Conservation (phyloP, 92 coral and sea anemone genomes). For the Pocillopora meandrina region DNA sequence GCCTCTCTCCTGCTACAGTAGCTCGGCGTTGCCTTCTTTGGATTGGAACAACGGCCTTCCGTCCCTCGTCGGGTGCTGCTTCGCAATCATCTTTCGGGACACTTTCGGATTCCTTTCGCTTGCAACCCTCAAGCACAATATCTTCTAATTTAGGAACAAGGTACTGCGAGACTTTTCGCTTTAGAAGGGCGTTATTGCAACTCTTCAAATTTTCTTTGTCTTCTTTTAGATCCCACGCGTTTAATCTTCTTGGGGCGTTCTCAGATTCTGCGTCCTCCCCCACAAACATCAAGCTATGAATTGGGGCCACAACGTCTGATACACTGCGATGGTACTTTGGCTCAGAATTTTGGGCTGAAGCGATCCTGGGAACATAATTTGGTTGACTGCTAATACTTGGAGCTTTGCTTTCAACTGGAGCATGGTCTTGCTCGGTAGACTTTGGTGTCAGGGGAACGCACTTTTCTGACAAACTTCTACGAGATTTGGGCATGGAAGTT, state of each 20-base stretch:
- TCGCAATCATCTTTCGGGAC: neutral
- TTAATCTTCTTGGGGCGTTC: neutral
- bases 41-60: neutral
- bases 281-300: neutral
- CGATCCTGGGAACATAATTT: neutral
- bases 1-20: neutral
- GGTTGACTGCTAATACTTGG: neutral
- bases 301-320: neutral
- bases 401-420: neutral
- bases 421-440: neutral
- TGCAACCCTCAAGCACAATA: neutral
- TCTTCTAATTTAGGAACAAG: conserved; percentile 5
- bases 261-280: neutral
- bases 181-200: neutral
- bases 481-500: conserved; percentile 7
- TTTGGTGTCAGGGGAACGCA: neutral
- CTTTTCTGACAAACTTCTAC: conserved; percentile 12
- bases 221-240: conserved; percentile 10
- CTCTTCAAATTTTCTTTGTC: neutral
- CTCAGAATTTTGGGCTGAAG: neutral
- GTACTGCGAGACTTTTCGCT: conserved; percentile 5
- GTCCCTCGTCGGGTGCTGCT: neutral
- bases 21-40: conserved; percentile 4
- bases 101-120: conserved; percentile 2
- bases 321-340: neutral